Evolutionary conservation across 2,888 invertebrate genomes (phyloP).

Genomic region (Nephrocerus scutellatus): DNA sequence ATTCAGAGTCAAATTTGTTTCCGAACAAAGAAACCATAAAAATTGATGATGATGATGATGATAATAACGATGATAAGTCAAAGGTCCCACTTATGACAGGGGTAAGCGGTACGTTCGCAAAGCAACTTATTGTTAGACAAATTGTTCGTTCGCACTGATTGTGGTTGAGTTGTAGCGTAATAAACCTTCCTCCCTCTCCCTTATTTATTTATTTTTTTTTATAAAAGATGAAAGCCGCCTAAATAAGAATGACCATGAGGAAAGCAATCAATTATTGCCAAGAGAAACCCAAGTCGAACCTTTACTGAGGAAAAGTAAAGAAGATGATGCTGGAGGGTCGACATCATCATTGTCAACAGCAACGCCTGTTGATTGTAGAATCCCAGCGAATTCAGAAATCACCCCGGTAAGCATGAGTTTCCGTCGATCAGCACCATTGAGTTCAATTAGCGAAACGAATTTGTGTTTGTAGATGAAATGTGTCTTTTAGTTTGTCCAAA

Average conservation of each 20-base stretch:
- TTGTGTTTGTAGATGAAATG: no score
- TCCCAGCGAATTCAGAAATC: neutral
- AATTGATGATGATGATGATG: constrained; percentile 7
- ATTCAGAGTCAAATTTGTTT: constrained; percentile 10
- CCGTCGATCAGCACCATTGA: constrained; percentile 49
- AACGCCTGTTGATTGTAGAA: no score
- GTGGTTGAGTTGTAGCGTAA: no score
- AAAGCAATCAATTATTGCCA: no score
- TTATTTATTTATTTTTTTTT: no score
- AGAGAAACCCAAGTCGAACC: neutral
- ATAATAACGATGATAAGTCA: constrained; percentile 12
- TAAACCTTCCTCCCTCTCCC: no score
- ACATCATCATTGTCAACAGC: constrained; percentile 9
- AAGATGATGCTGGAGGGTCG: constrained; percentile 1
- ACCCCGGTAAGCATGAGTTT: constrained; percentile 48
- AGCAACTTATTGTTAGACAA: constrained; percentile 9
- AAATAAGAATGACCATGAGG: no score
- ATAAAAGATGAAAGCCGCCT: no score
- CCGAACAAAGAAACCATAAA: constrained; percentile 8
- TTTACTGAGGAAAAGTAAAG: constrained; percentile 6
- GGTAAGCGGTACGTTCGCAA: constrained; percentile 51
- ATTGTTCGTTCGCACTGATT: neutral
- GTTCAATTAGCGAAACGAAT: constrained; percentile 52
- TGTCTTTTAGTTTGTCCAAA: no score
- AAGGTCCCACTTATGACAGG: constrained; percentile 35